Evolutionary conservation across 2,113 vertebrate species (phyloP), one percentile per base, ranked within the genome.

Genomic region (Sinocyclocheilus rhinocerous): DNA sequence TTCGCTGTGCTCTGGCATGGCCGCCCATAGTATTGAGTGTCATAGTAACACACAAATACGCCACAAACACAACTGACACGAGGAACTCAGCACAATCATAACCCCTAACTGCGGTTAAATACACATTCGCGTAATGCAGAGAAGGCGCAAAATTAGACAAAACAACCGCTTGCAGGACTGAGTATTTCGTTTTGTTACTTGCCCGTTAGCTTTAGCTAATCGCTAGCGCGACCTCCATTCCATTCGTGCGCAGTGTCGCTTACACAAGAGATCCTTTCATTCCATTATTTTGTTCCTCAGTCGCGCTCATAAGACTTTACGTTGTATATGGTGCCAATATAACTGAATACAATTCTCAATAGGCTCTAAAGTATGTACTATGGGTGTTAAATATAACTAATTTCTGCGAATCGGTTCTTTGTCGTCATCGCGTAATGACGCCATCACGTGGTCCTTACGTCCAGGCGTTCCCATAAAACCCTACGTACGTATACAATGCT

Each of bases 201-300:
- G 36, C 52, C 82, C 1, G 69, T 84, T 84, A 84, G 69, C 82
- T 24, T 73, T 73, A 75, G 82, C 82, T 73, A 55, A 59, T 72
- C 12, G 82, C 50, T 72, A 84, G 82, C 82, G 26, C 69, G 82
- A 75, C 82, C 69, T 59, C 82, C 82, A 73, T 75, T 84, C 48
- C 33, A 5, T 8, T 81, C 57, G 59, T 20, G 26, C 55, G 10
- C 9, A 8, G 4, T 61, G 8, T n/a, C 55, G 10, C 26, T 52
- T 3, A 52, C 63, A 52, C 8, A 69, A 52, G 16, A 69, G 16
- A 33, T 20, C 15, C 11, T 42, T 42, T 42, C 42, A 42, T 42
- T 39, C 42, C 42, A 42, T 42, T 22, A 55, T 20, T 55, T 57
- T 55, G 76, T 26, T 50, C 42, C 6, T 48, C 42, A 1, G 1